phyloP scores from a whole-genome alignment of 2,113 vertebrate species.

The Phasianus colchicus region DNA sequence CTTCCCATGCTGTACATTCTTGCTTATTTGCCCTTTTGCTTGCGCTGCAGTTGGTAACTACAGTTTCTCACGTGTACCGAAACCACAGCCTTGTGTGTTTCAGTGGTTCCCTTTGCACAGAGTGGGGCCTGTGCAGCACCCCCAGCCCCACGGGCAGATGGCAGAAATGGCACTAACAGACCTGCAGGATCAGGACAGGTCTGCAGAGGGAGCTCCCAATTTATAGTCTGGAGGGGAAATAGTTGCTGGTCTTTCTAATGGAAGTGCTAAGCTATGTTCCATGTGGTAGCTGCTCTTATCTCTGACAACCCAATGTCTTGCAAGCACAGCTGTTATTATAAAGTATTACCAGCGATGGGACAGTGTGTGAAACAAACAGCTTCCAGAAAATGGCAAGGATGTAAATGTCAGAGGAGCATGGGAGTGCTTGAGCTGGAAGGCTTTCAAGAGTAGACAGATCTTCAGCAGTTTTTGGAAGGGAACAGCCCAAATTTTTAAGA shows the following conservation, averaged over 20 bases:
- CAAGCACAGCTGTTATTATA: not conserved
- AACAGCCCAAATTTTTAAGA: not conserved
- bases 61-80: not conserved
- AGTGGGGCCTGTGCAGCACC: not conserved
- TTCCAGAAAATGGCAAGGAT: not conserved
- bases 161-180: not conserved
- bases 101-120: not conserved
- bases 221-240: slow-evolving; percentile 23
- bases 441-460: not conserved
- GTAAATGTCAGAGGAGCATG: not conserved
- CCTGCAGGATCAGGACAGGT: slow-evolving; percentile 16
- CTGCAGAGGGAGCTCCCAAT: slow-evolving; percentile 66
- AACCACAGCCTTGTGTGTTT: not conserved
- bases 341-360: not conserved
- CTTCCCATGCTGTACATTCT: not conserved
- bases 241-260: not conserved
- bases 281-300: not conserved
- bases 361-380: not conserved
- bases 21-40: not conserved
- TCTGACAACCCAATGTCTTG: not conserved
- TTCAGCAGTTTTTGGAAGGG: not conserved
- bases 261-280: not conserved
- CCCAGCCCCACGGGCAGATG: rapidly evolving
- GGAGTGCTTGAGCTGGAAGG: not conserved
- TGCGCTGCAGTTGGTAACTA: not conserved